Conservation (phyloP, 2,888 invertebrate genomes). For the Octodonta nipae region DNA sequence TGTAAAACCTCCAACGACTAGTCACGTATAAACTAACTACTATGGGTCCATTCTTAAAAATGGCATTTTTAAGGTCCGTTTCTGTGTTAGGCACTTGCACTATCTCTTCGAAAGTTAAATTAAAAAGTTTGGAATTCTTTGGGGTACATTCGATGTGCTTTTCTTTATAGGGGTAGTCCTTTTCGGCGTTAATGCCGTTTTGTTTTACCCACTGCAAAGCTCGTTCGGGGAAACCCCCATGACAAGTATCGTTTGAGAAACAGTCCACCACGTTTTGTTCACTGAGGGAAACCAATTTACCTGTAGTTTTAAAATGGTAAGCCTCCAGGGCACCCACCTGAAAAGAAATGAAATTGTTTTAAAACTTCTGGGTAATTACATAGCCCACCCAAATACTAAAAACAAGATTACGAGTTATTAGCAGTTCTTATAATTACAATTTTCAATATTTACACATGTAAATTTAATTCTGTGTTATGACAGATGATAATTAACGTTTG, state of each 20-base stretch:
- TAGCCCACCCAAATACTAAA: too few relatives aligned
- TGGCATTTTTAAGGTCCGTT: slow-evolving; percentile 5
- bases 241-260: slow-evolving; percentile 8
- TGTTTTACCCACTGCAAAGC: slow-evolving; percentile 8
- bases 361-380: too few relatives aligned
- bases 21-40: slow-evolving; percentile 9
- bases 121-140: slow-evolving; percentile 3
- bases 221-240: slow-evolving; percentile 9
- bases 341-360: slow-evolving; percentile 5
- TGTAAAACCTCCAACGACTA: slow-evolving; percentile 9
- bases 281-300: slow-evolving; percentile 9
- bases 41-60: slow-evolving; percentile 8
- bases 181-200: slow-evolving; percentile 9
- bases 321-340: slow-evolving; percentile 11
- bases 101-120: slow-evolving; percentile 5
- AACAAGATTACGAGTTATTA: too few relatives aligned
- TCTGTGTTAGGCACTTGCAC: slow-evolving; percentile 4
- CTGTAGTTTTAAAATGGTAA: slow-evolving; percentile 11
- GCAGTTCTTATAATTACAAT: too few relatives aligned
- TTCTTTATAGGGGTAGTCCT: slow-evolving; percentile 9
- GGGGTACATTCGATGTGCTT: slow-evolving; percentile 8
- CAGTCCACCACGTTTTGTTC: slow-evolving; percentile 21
- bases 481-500: too few relatives aligned
- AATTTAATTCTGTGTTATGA: too few relatives aligned
- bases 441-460: too few relatives aligned